Evolutionary conservation across 2,113 vertebrate species (phyloP).

Genomic region (Oryzias woworae): DNA sequence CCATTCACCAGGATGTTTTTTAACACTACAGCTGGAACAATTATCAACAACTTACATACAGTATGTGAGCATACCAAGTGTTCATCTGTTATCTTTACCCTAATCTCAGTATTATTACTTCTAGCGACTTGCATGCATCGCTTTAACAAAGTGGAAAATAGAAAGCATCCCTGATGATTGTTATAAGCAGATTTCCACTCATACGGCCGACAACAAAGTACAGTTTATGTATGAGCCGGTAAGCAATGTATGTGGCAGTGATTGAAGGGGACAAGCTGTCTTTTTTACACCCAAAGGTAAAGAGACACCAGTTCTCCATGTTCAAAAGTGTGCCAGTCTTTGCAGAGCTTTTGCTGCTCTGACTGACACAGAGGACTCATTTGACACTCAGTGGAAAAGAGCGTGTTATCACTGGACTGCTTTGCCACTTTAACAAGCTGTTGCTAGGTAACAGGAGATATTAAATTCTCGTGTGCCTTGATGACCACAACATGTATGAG

Average conservation of each 20-base stretch:
- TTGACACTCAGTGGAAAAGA: neutral
- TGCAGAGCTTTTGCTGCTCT: slow-evolving; percentile 13
- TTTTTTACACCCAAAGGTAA: slow-evolving; percentile 34
- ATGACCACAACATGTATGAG: slow-evolving; percentile 19
- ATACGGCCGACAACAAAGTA: neutral
- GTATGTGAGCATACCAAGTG: neutral
- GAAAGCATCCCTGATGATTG: neutral
- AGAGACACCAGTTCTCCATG: slow-evolving; percentile 32
- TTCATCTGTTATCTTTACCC: slow-evolving; percentile 12
- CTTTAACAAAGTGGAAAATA: neutral
- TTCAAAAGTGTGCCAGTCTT: slow-evolving; percentile 17
- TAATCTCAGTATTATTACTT: slow-evolving; percentile 4
- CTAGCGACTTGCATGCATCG: neutral
- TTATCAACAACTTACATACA: neutral
- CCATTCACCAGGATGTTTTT: neutral
- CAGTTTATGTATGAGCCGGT: slow-evolving; percentile 35
- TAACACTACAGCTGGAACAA: neutral
- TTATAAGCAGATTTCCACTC: slow-evolving; percentile 13
- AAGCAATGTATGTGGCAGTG: slow-evolving; percentile 34
- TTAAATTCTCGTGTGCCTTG: slow-evolving; percentile 3
- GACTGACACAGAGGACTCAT: slow-evolving; percentile 33
- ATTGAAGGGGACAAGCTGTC: slow-evolving; percentile 51
- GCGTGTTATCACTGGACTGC: slow-evolving; percentile 1
- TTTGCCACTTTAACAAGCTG: slow-evolving; percentile 19
- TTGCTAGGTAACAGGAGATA: slow-evolving; percentile 45